phyloP scores from a whole-genome alignment of 1,140 invertebrate species.

The Lamellibrachia luymesi region DNA sequence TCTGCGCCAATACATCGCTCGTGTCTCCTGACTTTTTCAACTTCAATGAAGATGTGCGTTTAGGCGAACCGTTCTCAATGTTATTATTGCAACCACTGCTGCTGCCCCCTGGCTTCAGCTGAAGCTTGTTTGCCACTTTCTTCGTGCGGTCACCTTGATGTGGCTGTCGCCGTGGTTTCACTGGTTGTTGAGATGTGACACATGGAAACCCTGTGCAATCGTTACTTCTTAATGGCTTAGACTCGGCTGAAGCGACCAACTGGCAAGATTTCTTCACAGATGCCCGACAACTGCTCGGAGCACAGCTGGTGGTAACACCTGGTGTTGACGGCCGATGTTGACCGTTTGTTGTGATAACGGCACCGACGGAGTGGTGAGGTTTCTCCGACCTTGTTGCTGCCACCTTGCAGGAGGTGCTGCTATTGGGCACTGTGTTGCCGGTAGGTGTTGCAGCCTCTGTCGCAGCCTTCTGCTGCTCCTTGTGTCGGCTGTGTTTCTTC shows the following conservation, averaged over 20 bases:
- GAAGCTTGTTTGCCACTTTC: neutral
- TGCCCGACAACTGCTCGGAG: neutral
- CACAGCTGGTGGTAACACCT: neutral
- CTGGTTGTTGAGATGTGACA: neutral
- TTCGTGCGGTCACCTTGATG: neutral
- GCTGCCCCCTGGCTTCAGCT: neutral
- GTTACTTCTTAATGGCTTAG: neutral
- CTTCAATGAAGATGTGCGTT: neutral
- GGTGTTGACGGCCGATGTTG: neutral
- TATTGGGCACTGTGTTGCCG: neutral
- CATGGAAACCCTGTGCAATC: neutral
- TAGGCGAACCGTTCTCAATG: neutral
- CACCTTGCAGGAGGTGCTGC: neutral
- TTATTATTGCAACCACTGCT: neutral
- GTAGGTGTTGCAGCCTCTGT: neutral
- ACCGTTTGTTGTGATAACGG: neutral
- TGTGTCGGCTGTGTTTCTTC: conserved; percentile 7
- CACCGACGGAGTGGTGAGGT: neutral
- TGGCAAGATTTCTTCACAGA: neutral
- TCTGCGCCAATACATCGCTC: neutral
- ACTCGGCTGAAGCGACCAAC: neutral
- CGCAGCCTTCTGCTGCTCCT: neutral
- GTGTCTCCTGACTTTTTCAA: neutral
- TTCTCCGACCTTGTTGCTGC: neutral
- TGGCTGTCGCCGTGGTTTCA: neutral